Evolutionary conservation across 2,888 invertebrate species (phyloP).

Genomic region (Meteorus colon): DNA sequence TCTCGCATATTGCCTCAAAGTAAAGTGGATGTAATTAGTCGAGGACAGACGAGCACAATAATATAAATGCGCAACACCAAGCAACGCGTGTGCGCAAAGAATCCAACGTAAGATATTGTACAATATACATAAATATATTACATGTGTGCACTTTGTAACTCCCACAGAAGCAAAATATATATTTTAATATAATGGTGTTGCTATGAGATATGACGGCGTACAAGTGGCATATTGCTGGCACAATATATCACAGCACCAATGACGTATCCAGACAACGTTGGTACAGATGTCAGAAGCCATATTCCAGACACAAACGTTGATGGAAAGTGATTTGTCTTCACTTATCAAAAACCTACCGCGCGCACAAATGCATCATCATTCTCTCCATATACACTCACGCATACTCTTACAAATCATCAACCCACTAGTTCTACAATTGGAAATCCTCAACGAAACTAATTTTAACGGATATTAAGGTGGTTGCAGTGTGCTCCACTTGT

Average conservation of each 20-base stretch:
- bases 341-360: slow-evolving; percentile 3
- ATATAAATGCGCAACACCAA: not conserved
- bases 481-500: too few relatives aligned
- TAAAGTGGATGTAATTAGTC: slow-evolving; percentile 35
- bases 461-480: too few relatives aligned
- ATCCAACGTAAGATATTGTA: slow-evolving; percentile 10
- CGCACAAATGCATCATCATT: slow-evolving; percentile 19
- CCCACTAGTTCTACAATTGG: not conserved
- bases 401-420: not conserved
- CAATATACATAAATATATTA: not conserved
- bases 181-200: slow-evolving; percentile 6
- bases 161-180: slow-evolving; percentile 12
- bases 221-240: slow-evolving; percentile 27
- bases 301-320: slow-evolving; percentile 24
- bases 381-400: not conserved
- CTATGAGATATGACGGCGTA: slow-evolving; percentile 24
- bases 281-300: slow-evolving; percentile 11
- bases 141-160: not conserved
- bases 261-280: slow-evolving; percentile 3
- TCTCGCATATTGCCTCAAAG: slow-evolving; percentile 5
- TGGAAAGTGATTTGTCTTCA: slow-evolving; percentile 29
- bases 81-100: not conserved
- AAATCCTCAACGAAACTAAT: not conserved
- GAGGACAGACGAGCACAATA: slow-evolving; percentile 21
- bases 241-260: slow-evolving; percentile 18